phyloP scores from a whole-genome alignment of 1,140 invertebrate genomes.

The Riptortus pedestris region DNA sequence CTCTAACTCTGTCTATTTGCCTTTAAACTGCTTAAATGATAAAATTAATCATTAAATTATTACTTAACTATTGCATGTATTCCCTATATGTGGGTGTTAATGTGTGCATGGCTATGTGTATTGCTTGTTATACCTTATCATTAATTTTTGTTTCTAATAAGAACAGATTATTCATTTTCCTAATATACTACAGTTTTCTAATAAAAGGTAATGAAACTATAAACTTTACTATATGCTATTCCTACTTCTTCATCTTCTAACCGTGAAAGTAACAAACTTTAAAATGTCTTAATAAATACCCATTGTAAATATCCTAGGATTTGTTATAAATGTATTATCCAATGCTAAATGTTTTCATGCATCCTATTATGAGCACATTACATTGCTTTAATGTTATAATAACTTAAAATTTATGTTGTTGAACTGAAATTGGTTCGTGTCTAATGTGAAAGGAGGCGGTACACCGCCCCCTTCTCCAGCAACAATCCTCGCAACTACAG shows the following conservation, averaged over 20 bases:
- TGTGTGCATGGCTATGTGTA: neutral
- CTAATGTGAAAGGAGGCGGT: constrained; percentile 19
- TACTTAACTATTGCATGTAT: neutral
- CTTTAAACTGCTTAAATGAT: constrained; percentile 6
- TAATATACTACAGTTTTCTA: too few relatives aligned
- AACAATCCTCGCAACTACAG: constrained; percentile 27
- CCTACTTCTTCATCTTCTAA: too few relatives aligned
- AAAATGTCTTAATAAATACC: too few relatives aligned
- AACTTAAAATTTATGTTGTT: constrained; percentile 10
- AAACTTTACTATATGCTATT: too few relatives aligned
- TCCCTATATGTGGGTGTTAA: neutral
- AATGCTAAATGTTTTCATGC: too few relatives aligned
- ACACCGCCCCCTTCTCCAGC: constrained; percentile 33
- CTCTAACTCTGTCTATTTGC: neutral
- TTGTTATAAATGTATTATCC: neutral
- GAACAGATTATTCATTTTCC: too few relatives aligned
- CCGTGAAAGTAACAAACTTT: too few relatives aligned
- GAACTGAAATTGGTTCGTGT: constrained; percentile 4
- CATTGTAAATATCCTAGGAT: neutral
- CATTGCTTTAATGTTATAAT: neutral
- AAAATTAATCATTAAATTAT: constrained; percentile 1
- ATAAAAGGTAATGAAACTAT: too few relatives aligned
- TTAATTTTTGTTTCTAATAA: neutral
- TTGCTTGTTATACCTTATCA: neutral
- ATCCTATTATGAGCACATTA: neutral